A percentile compares a stretch with the other conserved stretches of the same genome.
These are phyloP conservation scores for Cheumatopsyche charites DNA, from an alignment of 1,140 invertebrate species.

Conservation along the genomic window DNA sequence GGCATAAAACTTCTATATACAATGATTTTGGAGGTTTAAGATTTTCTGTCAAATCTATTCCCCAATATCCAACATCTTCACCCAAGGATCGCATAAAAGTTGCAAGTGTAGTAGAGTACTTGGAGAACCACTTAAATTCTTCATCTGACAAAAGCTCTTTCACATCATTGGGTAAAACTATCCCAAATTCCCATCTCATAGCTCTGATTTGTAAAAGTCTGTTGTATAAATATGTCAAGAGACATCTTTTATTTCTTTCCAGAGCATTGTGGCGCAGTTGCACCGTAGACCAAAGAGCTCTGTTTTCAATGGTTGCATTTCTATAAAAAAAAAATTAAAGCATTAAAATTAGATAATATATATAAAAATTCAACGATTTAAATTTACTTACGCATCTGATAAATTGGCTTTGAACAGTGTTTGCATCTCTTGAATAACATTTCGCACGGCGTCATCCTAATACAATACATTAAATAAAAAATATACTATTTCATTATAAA, in stretches of 20 bases:
- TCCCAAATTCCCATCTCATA: conserved; percentile 92
- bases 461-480: conserved; percentile 21
- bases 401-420: conserved; percentile 76
- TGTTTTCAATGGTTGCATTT: conserved; percentile 52
- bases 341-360: not conserved
- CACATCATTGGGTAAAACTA: conserved; percentile 85
- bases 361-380: too few species aligned
- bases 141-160: conserved; percentile 79
- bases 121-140: conserved; percentile 86
- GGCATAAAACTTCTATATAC: conserved; percentile 89
- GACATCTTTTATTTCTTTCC: conserved; percentile 87
- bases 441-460: conserved; percentile 71
- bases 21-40: conserved; percentile 90
- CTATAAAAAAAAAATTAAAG: conserved; percentile 37
- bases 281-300: conserved; percentile 69
- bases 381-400: conserved; percentile 70
- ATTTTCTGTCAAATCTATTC: conserved; percentile 87
- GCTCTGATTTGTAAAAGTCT: conserved; percentile 79
- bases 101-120: conserved; percentile 86
- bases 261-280: conserved; percentile 83
- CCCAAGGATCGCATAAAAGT: conserved; percentile 90
- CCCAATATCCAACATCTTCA: conserved; percentile 69
- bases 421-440: conserved; percentile 80
- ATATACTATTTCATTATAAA: too few species aligned
- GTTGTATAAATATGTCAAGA: conserved; percentile 88